phyloP scores from a whole-genome alignment of 1,140 invertebrate genomes.

The Magallana ariakensis region DNA sequence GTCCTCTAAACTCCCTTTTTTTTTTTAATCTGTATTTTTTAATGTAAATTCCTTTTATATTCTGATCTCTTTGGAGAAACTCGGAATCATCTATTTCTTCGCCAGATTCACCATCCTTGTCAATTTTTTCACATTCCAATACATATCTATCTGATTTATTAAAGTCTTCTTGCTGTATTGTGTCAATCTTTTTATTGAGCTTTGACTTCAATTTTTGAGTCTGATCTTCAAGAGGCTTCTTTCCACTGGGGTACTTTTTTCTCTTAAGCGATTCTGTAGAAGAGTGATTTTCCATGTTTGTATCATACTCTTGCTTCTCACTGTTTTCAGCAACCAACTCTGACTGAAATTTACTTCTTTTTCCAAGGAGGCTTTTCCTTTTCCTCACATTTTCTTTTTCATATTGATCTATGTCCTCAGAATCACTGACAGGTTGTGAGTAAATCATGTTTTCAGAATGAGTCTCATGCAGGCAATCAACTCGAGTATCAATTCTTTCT shows the following conservation, averaged over 20 bases:
- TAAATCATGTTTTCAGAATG: conserved; percentile 11
- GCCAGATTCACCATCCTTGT: conserved; percentile 14
- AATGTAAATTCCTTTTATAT: conserved; percentile 45
- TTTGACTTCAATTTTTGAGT: conserved; percentile 11
- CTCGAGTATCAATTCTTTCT: conserved; percentile 15
- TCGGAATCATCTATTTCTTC: conserved; percentile 15
- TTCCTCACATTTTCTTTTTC: conserved; percentile 16
- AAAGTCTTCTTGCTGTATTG: conserved; percentile 15
- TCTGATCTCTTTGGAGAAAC: conserved; percentile 34
- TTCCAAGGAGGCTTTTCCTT: conserved; percentile 14
- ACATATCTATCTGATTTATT: conserved; percentile 17
- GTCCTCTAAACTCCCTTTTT: conserved; percentile 9
- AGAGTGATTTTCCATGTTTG: conserved; percentile 15
- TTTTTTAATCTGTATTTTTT: conserved; percentile 46
- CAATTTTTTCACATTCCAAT: conserved; percentile 10
- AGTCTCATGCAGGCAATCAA: neutral
- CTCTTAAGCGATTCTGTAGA: conserved; percentile 15
- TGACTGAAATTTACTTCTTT: conserved; percentile 10
- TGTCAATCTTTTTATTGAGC: conserved; percentile 16
- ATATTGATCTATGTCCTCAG: conserved; percentile 15
- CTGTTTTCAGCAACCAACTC: conserved; percentile 14
- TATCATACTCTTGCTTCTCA: conserved; percentile 15
- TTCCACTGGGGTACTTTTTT: conserved; percentile 15
- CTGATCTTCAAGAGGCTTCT: conserved; percentile 8
- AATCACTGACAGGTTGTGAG: conserved; percentile 14